Evolutionary conservation across 2,797 vertebrate species (phyloP), one percentile per base, ranked within the genome.

Genomic region (Acestrorhynchus altus): DNA sequence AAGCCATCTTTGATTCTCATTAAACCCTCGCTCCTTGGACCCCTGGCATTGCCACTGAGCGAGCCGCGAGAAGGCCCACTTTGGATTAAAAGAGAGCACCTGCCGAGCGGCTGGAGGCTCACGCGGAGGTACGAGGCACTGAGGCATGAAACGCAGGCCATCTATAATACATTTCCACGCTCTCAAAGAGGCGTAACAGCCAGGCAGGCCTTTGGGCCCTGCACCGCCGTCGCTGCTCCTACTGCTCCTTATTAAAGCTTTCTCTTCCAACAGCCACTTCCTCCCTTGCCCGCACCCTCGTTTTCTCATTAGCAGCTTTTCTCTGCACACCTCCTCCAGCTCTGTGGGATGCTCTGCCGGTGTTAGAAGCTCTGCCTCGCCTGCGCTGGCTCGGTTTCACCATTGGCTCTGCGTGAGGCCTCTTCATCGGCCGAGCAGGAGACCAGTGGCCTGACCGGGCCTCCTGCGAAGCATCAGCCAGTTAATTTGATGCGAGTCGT

Each of bases 71-170:
- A 81, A 83, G 52, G 56, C 12, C 71, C 81, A 4, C 86, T 87
- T 84, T 79, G 83, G 88, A 93, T 93, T 86, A 93, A 92, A 93
- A 90, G 87, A 90, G 90, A 89, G 91, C 91, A 93, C 93, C 92
- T 93, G 90, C 90, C 67, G 88, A 85, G 92, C 82, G 65, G 86
- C 91, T 88, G 78, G 26, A 88, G 88, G 90, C 72, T 75, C 47
- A 60, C 42, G 13, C 10, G 24, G 42, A 52, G 52, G 24, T 24
- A 79, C 2, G 5, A 46, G 66, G 63, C 67, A 68, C 57, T 59
- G 13, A 75, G 51, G 49, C 66, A 70, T 59, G 13, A 75, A 44
- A 44, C 66, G 70, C 83, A 64, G 66, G 77, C 70, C 74, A 76
- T 81, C 59, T 79, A 72, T 85, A 85, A 84, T 84, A 79, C 81